phyloP scores from a whole-genome alignment of 1,140 invertebrate species.

The Aphaenogaster rudis region DNA sequence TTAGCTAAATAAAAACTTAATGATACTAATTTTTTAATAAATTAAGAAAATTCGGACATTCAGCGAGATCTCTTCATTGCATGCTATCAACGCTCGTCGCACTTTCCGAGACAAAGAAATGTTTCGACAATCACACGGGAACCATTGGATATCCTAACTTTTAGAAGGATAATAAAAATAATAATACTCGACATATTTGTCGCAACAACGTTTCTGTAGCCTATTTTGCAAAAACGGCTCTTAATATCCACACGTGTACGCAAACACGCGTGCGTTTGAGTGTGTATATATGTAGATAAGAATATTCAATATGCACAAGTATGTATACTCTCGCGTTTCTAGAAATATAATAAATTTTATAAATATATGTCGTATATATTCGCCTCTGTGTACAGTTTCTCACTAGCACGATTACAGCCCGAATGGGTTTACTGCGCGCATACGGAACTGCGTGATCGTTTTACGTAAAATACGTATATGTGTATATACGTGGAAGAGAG shows the following conservation, averaged over 20 bases:
- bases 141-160: slow-evolving; percentile 79
- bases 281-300: slow-evolving; percentile 59
- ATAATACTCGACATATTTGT: slow-evolving; percentile 79
- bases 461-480: slow-evolving; percentile 49
- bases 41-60: slow-evolving; percentile 58
- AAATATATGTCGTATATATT: slow-evolving; percentile 70
- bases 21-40: slow-evolving; percentile 46
- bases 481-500: slow-evolving; percentile 68
- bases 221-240: slow-evolving; percentile 61
- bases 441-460: slow-evolving; percentile 67
- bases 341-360: slow-evolving; percentile 81
- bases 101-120: slow-evolving; percentile 66
- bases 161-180: slow-evolving; percentile 71
- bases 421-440: slow-evolving; percentile 59
- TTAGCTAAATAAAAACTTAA: slow-evolving; percentile 35
- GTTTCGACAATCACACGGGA: slow-evolving; percentile 74
- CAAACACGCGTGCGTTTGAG: slow-evolving; percentile 25
- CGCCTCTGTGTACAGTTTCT: slow-evolving; percentile 76
- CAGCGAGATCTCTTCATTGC: slow-evolving; percentile 64
- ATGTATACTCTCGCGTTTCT: slow-evolving; percentile 69
- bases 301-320: slow-evolving; percentile 72
- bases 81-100: neutral
- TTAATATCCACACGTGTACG: slow-evolving; percentile 52
- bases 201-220: slow-evolving; percentile 73
- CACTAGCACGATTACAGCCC: slow-evolving; percentile 79